These are phyloP conservation scores for Clistopyga incitator DNA, from an alignment of 2,888 invertebrate species.

Conservation along the genomic window DNA sequence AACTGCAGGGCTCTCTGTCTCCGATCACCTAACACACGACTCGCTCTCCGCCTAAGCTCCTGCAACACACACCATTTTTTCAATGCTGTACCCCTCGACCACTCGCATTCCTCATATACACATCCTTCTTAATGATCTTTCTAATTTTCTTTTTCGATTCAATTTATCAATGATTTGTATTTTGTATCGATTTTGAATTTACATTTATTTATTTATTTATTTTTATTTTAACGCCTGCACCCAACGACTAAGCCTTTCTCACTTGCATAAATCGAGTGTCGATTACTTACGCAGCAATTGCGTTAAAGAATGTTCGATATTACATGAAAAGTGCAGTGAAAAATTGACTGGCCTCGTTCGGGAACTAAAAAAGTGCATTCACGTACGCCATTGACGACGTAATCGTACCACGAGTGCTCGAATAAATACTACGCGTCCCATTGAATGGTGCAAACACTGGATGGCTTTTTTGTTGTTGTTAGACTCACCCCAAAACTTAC, in stretches of 20 bases:
- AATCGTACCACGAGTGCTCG: conserved; percentile 18
- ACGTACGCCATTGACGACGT: conserved; percentile 53
- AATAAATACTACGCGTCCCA: conserved; percentile 30
- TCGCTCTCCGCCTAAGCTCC: conserved; percentile 75
- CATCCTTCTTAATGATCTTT: conserved; percentile 1
- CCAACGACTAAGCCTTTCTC: conserved; percentile 26
- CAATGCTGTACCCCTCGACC: conserved; percentile 56
- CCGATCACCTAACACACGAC: conserved; percentile 77
- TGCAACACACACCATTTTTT: conserved; percentile 81
- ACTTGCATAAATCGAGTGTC: not conserved
- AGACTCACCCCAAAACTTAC: conserved; percentile 55
- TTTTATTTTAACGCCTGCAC: conserved; percentile 11
- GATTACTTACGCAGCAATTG: not conserved
- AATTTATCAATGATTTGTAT: not conserved
- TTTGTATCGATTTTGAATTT: not conserved
- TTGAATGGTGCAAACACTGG: conserved; percentile 49
- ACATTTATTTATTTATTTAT: no score
- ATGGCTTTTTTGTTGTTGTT: conserved; percentile 15
- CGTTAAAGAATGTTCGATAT: not conserved
- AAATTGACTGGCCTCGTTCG: not conserved
- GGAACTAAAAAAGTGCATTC: conserved; percentile 8
- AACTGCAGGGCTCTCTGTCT: not conserved
- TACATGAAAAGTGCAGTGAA: not conserved
- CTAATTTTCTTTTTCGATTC: conserved; percentile 3
- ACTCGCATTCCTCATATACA: conserved; percentile 41